Evolutionary conservation across 2,113 vertebrate genomes (phyloP), one percentile per base, ranked within the genome.

Genomic region (Semnornis frantzii): DNA sequence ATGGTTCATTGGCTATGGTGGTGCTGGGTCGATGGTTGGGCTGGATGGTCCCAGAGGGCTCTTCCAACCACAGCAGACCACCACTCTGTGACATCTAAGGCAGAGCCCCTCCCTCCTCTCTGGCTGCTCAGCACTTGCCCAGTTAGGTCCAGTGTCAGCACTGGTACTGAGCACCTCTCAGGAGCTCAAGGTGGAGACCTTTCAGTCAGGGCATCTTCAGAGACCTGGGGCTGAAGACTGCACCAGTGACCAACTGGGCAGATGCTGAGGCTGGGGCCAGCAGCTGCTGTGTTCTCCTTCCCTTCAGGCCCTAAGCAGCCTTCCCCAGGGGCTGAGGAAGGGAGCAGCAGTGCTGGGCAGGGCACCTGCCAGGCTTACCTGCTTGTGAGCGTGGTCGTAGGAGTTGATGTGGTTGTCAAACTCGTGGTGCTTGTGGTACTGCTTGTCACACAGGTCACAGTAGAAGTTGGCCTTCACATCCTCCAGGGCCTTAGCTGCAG

Each of bases 321-420:
- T 73, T 46, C 46, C n/a, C 34, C 17, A 63, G 60, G 33, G 13
- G 76, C 48, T 12, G 33, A 70, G 33, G 42, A 52, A 37, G 39
- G 74, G 79, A 94, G 74, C 66, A 8, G 31, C 24, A 52, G 31
- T 2, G 2, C 16, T 12, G 5, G 31, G 6, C 12, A 50, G 0
- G 52, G 62, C 13, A 20, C 75, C 90, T 84, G 62, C 89, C 77
- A 89, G 70, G 23, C 97, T 97, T 98, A 99, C 99, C 99, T 99
- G 99, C 92, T 99, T 99, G 98, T 99, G 99, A 85, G 99, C 99
- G 30, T 99, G 99, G 97, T 99, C 99, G 2, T 99, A 99, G 95
- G 99, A 99, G 98, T 99, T 99, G 97, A 99, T 99, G 97, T 99
- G 99, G 98, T 99, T 99, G 98, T 99, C 99, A 98, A 99, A 99